A percentile compares a stretch with the other conserved stretches of the same genome.
Conservation (phyloP, 2,113 vertebrate genomes). For the Chaenogobius annularis region DNA sequence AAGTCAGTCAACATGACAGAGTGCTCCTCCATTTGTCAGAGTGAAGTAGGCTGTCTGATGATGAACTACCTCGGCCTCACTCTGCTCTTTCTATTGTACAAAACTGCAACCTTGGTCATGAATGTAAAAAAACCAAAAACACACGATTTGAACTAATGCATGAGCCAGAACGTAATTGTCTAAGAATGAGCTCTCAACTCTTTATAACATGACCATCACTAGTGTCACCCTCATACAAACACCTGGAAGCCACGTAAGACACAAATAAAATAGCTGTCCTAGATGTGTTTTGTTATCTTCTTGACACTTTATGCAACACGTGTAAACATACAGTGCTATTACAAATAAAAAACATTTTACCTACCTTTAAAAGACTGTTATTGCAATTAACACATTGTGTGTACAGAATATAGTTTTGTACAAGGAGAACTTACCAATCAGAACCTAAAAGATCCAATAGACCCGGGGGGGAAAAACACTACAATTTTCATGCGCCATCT, state of each 20-base stretch:
- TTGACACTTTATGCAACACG: background rate
- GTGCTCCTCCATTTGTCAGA: constrained; percentile 46
- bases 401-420: background rate
- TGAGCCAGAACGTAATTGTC: constrained; percentile 1
- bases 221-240: too few relatives aligned
- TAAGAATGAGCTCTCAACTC: background rate
- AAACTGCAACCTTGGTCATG: background rate
- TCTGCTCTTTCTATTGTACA: constrained; percentile 40
- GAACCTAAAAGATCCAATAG: constrained; percentile 3
- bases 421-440: constrained; percentile 8
- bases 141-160: background rate
- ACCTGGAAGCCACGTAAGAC: too few relatives aligned
- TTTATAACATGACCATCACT: background rate
- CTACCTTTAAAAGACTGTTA: constrained; percentile 4
- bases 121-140: constrained; percentile 7
- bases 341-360: constrained; percentile 8
- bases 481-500: constrained; percentile 25
- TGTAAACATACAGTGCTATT: background rate
- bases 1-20: constrained; percentile 37
- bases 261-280: too few relatives aligned
- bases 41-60: constrained; percentile 39
- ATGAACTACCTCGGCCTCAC: constrained; percentile 49
- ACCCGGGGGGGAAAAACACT: constrained; percentile 20
- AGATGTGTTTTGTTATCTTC: background rate
- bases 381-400: background rate